Evolutionary conservation across 2,797 vertebrate genomes (phyloP), one percentile per base, ranked within the genome.

Genomic region (Poeciliopsis presidionis): DNA sequence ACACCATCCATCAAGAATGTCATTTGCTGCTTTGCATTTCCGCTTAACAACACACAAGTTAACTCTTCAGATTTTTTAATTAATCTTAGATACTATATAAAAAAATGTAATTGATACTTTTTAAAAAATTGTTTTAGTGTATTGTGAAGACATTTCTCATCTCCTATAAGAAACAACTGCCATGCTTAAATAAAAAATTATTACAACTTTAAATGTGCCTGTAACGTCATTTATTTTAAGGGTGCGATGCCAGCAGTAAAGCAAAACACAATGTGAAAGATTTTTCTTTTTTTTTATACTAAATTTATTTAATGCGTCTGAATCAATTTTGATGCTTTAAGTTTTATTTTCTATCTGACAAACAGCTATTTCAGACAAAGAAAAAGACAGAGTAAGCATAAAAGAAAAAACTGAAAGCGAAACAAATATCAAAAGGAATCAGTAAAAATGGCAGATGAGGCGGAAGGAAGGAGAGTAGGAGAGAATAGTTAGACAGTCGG

Each of bases 401-500:
- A 67, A 59, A 39, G 33, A 33, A 65, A 61, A 79, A 55, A 47
- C 63, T 61, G 16, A 70, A 5, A 74, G 74, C 59, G 79, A 80
- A 82, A 86, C 73, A 87, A 89, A 89, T 89, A 89, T 89, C 81
- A 81, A 82, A 80, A 85, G 77, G 45, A 84, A 76, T 77, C 67
- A 65, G 79, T 65, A 78, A 89, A 83, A 87, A 81, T 90, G 89
- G 75, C 88, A 91, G 83, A 83, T 87, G 86, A 83, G 80, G 85
- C 51, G 70, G 72, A 69, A 76, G n/a, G 49, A n/a, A 83, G 83
- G 75, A 69, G 75, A 46, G 25, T 8, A 61, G 65, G 70, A 55
- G 33, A 77, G 84, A 85, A 86, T 20, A 76, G 82, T 80, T 75
- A 81, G 82, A 81, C 72, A 85, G 85, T 75, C 80, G 84, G 79